Percentiles rank a stretch among this genome's conserved stretches.
These are phyloP conservation scores for Macrosteles quadrilineatus DNA, from an alignment of 1,140 invertebrate species.

Conservation along the genomic window DNA sequence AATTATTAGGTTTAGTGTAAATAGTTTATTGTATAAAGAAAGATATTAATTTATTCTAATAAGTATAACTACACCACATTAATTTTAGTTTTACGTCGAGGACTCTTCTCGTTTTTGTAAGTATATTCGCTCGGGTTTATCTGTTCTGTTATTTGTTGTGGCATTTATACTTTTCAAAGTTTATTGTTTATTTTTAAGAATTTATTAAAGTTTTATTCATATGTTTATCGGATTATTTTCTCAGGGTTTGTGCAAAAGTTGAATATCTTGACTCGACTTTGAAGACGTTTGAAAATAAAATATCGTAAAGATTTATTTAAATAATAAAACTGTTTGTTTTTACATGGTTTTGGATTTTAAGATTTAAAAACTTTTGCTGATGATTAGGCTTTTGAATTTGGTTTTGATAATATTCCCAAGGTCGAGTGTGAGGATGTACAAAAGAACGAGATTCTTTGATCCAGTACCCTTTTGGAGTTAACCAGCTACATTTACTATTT, in stretches of 20 bases:
- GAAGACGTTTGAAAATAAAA: too few species aligned
- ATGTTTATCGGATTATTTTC: not conserved
- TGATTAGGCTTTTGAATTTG: too few species aligned
- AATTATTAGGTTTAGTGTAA: slow-evolving; percentile 7
- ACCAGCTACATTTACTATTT: too few species aligned
- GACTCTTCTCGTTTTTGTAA: not conserved
- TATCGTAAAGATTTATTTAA: too few species aligned
- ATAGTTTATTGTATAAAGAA: not conserved
- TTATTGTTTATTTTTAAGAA: slow-evolving; percentile 2
- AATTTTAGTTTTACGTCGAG: not conserved
- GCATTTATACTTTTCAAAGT: slow-evolving; percentile 14
- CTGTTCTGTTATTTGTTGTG: slow-evolving; percentile 23
- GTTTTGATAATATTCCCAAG: too few species aligned
- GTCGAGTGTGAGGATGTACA: too few species aligned
- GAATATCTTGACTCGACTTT: too few species aligned
- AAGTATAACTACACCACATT: not conserved
- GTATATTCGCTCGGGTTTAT: not conserved
- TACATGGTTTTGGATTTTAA: too few species aligned
- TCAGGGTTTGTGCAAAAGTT: slow-evolving; percentile 10
- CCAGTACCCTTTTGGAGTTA: too few species aligned
- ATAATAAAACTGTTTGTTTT: too few species aligned
- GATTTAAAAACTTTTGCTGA: too few species aligned
- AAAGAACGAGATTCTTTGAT: too few species aligned
- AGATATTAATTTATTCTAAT: not conserved
- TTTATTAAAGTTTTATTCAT: slow-evolving; percentile 9